A percentile compares a stretch with the other conserved stretches of the same genome.
These are phyloP conservation scores for Fratercula arctica DNA, from an alignment of 2,797 vertebrate species.

Conservation along the genomic window DNA sequence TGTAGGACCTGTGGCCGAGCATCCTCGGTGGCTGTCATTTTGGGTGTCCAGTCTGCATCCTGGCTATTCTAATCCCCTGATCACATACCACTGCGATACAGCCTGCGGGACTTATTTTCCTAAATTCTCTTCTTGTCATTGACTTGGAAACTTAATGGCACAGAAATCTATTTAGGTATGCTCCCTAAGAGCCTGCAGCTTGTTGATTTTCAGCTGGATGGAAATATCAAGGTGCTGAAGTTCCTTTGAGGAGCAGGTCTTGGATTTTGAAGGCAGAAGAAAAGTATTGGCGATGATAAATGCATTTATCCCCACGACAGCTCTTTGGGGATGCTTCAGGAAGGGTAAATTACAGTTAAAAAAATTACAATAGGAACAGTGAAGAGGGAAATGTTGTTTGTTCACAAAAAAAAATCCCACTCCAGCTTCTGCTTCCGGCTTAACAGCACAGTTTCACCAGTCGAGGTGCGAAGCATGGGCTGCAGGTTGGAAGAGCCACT, in stretches of 20 bases:
- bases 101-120: not conserved
- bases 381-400: not conserved
- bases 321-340: not conserved
- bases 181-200: not conserved
- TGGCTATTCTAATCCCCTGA: not conserved
- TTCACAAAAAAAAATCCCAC: not conserved
- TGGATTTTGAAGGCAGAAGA: not conserved
- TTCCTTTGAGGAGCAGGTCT: not conserved
- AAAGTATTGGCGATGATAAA: not conserved
- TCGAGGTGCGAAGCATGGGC: not conserved
- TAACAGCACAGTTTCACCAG: not conserved
- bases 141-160: not conserved
- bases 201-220: not conserved
- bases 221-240: not conserved
- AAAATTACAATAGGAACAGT: not conserved
- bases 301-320: not conserved
- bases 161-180: not conserved
- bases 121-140: not conserved
- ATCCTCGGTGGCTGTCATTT: not conserved
- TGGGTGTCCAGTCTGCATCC: not conserved
- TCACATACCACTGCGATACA: not conserved
- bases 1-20: not conserved
- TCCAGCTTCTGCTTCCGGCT: not conserved
- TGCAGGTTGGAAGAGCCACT: not conserved
- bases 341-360: not conserved